These are phyloP conservation scores for Terrapene triunguis DNA, from an alignment of 2,113 vertebrate species.

Conservation along the genomic window DNA sequence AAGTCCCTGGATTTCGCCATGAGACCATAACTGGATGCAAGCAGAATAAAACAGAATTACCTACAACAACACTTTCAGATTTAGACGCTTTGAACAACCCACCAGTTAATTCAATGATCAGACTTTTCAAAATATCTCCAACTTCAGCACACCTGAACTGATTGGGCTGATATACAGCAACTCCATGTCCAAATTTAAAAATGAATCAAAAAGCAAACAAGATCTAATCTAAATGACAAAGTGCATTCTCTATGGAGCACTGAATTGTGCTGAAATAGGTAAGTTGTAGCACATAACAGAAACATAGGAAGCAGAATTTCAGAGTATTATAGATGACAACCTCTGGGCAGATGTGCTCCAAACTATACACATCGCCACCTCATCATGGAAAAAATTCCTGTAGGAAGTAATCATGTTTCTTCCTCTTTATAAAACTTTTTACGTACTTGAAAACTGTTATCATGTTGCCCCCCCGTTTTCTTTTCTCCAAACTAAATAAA, in stretches of 20 bases:
- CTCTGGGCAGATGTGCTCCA: not conserved
- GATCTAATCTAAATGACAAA: not conserved
- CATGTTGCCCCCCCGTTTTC: too few relatives aligned
- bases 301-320: not conserved
- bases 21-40: not conserved
- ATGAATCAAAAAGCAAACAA: not conserved
- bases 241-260: not conserved
- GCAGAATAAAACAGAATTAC: not conserved
- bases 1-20: not conserved
- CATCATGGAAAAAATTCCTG: conserved; percentile 8
- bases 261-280: not conserved
- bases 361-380: not conserved
- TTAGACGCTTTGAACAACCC: not conserved
- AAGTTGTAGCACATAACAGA: not conserved
- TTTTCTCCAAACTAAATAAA: not conserved
- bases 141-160: not conserved
- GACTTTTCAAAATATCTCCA: not conserved
- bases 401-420: not conserved
- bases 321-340: not conserved
- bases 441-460: not conserved
- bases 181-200: not conserved
- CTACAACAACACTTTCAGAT: not conserved
- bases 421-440: not conserved
- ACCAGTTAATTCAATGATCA: not conserved
- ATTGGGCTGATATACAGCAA: not conserved